Evolutionary conservation across 2,888 invertebrate species (phyloP).

Genomic region (Myathropa florea): DNA sequence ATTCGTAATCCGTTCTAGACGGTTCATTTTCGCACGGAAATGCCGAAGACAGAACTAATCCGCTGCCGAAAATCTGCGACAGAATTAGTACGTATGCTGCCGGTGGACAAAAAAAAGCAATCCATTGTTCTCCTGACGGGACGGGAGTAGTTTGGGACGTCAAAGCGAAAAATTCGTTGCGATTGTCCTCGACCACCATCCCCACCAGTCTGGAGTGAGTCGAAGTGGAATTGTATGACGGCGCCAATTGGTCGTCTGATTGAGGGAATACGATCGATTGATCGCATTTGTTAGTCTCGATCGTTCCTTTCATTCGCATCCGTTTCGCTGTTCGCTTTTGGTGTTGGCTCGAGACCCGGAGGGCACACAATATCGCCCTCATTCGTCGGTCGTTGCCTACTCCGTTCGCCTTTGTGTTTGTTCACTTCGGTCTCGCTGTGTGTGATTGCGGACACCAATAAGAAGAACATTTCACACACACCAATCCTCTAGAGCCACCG

Average conservation of each 20-base stretch:
- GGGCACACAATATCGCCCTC: conserved; percentile 36
- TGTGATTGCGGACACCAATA: conserved; percentile 57
- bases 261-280: conserved; percentile 54
- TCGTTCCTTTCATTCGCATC: conserved; percentile 45
- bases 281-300: conserved; percentile 56
- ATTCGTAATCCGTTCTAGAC: conserved; percentile 25
- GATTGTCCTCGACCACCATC: neutral
- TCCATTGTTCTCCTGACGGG: neutral
- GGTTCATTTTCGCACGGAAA: conserved; percentile 51
- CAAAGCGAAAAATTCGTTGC: neutral
- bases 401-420: conserved; percentile 33
- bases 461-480: conserved; percentile 52
- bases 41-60: conserved; percentile 34
- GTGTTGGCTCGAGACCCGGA: conserved; percentile 4
- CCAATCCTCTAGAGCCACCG: conserved; percentile 19
- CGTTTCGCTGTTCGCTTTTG: conserved; percentile 20
- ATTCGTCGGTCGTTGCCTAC: conserved; percentile 2
- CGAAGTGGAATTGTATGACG: conserved; percentile 26
- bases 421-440: conserved; percentile 15
- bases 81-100: neutral
- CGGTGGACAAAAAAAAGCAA: neutral
- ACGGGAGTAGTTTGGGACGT: neutral
- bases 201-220: neutral
- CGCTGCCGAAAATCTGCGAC: conserved; percentile 15
- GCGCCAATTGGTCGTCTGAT: conserved; percentile 65